These are phyloP conservation scores for Aldabrachelys gigantea DNA, from an alignment of 2,113 vertebrate genomes.

Conservation along the genomic window DNA sequence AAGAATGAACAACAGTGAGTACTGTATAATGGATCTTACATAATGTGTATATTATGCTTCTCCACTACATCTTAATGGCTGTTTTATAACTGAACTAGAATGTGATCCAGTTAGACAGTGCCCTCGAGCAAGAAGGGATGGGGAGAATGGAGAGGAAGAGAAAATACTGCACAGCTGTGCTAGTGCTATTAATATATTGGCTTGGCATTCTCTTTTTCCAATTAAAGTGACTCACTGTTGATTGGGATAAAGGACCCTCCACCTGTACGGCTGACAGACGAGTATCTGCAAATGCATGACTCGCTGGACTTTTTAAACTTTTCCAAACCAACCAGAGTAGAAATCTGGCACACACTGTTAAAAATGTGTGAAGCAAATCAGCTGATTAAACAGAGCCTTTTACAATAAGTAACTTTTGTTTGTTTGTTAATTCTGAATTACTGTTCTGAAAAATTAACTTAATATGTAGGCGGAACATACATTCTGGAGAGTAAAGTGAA, in stretches of 20 bases:
- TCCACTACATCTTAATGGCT: background rate
- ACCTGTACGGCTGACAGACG: background rate
- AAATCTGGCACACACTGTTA: background rate
- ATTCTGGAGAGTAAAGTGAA: background rate
- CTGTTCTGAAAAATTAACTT: background rate
- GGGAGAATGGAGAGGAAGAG: background rate
- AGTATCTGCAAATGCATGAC: background rate
- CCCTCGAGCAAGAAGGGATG: background rate
- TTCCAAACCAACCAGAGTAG: background rate
- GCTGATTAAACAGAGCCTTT: background rate
- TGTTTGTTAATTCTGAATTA: background rate
- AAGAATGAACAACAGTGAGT: background rate
- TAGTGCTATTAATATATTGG: background rate
- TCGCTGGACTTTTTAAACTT: background rate
- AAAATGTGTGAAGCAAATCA: background rate
- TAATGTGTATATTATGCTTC: background rate
- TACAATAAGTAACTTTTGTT: background rate
- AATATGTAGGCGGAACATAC: background rate
- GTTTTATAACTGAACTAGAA: background rate
- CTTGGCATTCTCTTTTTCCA: background rate
- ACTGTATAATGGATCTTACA: background rate
- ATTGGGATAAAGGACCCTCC: background rate
- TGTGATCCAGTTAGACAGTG: background rate
- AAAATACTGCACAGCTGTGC: background rate
- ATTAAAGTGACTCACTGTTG: background rate